Evolutionary conservation across 2,113 vertebrate species (phyloP).

Genomic region (Erythrolamprus reginae): DNA sequence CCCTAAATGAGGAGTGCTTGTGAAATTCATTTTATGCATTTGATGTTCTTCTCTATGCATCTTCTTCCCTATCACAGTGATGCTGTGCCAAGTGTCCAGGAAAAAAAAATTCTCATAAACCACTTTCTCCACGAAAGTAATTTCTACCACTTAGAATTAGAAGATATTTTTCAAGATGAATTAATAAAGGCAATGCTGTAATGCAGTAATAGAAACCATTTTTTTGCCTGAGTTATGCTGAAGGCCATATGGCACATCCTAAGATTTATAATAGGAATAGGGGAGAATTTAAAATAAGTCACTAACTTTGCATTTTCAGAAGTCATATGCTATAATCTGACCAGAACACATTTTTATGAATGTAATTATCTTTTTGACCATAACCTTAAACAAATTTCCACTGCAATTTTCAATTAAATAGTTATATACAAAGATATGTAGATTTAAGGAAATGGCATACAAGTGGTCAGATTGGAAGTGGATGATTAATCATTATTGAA

Average conservation of each 20-base stretch:
- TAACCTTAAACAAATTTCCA: not conserved
- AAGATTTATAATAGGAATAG: not conserved
- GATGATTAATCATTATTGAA: too few relatives aligned
- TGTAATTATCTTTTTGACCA: not conserved
- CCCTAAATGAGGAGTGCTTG: not conserved
- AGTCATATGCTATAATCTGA: not conserved
- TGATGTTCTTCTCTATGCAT: not conserved
- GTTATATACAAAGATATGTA: not conserved
- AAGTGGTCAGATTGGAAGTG: not conserved
- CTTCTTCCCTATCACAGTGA: not conserved
- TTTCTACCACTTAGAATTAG: too few relatives aligned
- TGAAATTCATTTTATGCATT: not conserved
- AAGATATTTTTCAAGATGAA: not conserved
- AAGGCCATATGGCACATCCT: not conserved
- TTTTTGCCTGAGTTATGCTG: not conserved
- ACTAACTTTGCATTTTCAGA: not conserved
- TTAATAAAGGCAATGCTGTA: too few relatives aligned
- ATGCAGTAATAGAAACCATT: not conserved
- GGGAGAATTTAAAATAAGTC: not conserved
- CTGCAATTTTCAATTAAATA: not conserved
- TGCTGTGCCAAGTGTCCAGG: not conserved
- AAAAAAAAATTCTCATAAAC: not conserved
- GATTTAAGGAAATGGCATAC: not conserved
- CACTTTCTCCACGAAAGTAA: not conserved
- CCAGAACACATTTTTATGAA: not conserved